Evolutionary conservation across 1,140 invertebrate genomes (phyloP), one percentile per base, ranked within the genome.

Genomic region (Ruditapes philippinarum): DNA sequence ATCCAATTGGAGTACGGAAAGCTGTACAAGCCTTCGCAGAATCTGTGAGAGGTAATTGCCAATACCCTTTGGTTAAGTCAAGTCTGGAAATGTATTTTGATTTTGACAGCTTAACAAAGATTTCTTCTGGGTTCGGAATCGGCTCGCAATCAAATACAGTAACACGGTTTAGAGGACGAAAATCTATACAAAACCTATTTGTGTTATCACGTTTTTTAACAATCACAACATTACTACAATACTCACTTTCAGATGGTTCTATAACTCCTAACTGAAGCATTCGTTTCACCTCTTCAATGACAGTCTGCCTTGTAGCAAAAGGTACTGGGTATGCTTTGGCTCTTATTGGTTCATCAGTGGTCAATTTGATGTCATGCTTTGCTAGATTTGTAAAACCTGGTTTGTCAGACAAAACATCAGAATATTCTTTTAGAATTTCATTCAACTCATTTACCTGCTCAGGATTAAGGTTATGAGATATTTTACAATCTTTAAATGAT

Each of bases 51-150:
- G 76, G 51, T 31, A 79, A 11, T 33, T 79, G 76, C 76, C 76
- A 79, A 57, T 79, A 79, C 25, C 76, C 76, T 54, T 79, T 79
- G 51, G 45, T 51, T 3, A 79, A 31, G 57, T 79, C 76, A 25
- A 79, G 17, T 54, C 86, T 89, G 22, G 86, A 94, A 88, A 96
- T 96, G 42, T 95, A 93, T 22, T 79, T 54, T 22, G 22, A 79
- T 31, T 79, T 79, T 7, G 76, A 79, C 28, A 79, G 57, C 33
- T 79, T 79, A 2, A 38, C 25, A 57, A 54, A 79, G 11, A 79
- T 79, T 12, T 79, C 40, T 5, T 54, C 76, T 0, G 28, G 51
- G 22, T 79, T 79, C 33, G 49, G 76, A 25, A 79, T 79, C 14
- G 40, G 76, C 49, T 79, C 76, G 4, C 17, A 51, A 79, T 79